phyloP scores from a whole-genome alignment of 2,797 vertebrate genomes.

The Erpetoichthys calabaricus region DNA sequence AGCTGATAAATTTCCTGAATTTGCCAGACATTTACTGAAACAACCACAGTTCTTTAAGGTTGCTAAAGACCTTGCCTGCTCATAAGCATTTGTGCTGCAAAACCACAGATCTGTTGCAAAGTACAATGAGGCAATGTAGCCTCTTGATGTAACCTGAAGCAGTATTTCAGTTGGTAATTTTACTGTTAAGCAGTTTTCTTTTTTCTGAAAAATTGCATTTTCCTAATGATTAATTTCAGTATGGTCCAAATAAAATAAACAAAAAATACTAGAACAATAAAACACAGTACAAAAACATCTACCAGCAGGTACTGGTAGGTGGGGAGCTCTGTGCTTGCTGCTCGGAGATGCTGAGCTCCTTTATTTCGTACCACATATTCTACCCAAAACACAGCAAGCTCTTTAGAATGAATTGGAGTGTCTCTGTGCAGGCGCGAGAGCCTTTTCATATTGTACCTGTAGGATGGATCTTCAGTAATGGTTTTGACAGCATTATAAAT shows the following conservation, averaged over 20 bases:
- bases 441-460: constrained; percentile 8
- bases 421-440: constrained; percentile 12
- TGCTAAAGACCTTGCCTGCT: no score
- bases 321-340: constrained; percentile 8
- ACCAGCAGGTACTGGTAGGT: constrained; percentile 14
- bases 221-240: constrained; percentile 6
- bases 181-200: no score
- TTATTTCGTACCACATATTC: constrained; percentile 12
- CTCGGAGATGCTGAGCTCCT: constrained; percentile 10
- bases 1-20: no score
- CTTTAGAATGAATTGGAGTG: constrained; percentile 3
- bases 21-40: no score
- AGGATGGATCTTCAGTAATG: constrained; percentile 12
- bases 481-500: constrained; percentile 10
- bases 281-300: constrained; percentile 8
- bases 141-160: no score
- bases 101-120: no score
- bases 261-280: neutral
- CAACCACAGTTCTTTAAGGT: no score
- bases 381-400: constrained; percentile 10
- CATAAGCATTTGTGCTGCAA: no score
- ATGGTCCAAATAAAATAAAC: constrained; percentile 9
- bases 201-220: neutral
- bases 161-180: no score
- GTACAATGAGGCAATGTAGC: no score